Conservation (phyloP, 2,797 vertebrate species). For the Coranthus polyacanthus region DNA sequence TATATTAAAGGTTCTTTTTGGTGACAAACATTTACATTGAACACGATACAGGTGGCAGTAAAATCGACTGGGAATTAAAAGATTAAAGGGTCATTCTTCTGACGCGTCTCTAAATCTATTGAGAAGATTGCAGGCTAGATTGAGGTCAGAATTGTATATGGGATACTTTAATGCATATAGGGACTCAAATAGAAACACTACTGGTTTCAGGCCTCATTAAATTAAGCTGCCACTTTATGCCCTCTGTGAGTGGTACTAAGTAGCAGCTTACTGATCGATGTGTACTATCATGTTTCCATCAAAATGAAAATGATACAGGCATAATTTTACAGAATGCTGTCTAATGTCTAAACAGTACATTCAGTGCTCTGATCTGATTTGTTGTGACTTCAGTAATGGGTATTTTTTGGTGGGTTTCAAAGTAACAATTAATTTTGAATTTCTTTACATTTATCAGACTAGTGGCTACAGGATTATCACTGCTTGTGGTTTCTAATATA, state of each 20-base stretch:
- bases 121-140: constrained; percentile 36
- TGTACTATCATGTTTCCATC: constrained; percentile 24
- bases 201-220: constrained; percentile 19
- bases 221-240: constrained; percentile 9
- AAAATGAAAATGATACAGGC: constrained; percentile 17
- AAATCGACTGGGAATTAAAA: constrained; percentile 34
- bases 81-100: constrained; percentile 41
- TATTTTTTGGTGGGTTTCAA: not conserved
- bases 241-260: constrained; percentile 9
- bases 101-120: constrained; percentile 25
- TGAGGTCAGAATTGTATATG: constrained; percentile 37
- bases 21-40: constrained; percentile 22
- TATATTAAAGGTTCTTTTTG: not conserved
- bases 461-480: not conserved
- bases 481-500: too few relatives aligned
- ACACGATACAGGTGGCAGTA: not conserved
- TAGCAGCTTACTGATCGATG: constrained; percentile 27
- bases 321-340: constrained; percentile 15
- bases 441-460: too few relatives aligned
- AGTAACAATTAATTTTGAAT: not conserved
- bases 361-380: constrained; percentile 12
- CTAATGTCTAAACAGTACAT: constrained; percentile 2
- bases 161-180: constrained; percentile 14
- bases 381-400: not conserved
- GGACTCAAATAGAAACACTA: constrained; percentile 12